A percentile compares a stretch with the other conserved stretches of the same genome.
phyloP scores from a whole-genome alignment of 1,140 invertebrate species.

The Sipha flava region DNA sequence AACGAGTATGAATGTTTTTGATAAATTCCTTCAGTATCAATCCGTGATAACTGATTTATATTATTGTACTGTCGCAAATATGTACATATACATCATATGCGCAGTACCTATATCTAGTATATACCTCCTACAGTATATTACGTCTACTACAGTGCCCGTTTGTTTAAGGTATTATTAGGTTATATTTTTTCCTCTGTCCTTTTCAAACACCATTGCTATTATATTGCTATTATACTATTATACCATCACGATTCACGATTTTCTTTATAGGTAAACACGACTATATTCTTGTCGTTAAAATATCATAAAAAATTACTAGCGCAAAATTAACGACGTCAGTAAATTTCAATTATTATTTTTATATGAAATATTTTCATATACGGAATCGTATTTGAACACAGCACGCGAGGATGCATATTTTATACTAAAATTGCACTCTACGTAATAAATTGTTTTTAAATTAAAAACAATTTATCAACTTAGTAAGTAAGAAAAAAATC shows the following conservation, averaged over 20 bases:
- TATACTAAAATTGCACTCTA: neutral
- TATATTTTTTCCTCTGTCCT: neutral
- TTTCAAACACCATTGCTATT: neutral
- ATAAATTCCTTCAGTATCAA: too few species aligned
- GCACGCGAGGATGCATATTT: neutral
- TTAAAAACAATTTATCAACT: neutral
- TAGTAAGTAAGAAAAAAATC: neutral
- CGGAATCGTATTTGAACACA: neutral
- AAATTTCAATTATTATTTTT: neutral
- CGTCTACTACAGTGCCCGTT: too few species aligned
- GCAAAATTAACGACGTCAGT: neutral
- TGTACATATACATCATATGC: neutral
- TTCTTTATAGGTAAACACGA: neutral
- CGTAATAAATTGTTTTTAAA: neutral
- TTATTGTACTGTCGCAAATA: neutral
- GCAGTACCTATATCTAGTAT: too few species aligned
- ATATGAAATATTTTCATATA: neutral
- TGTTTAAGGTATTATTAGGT: neutral
- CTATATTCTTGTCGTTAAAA: conserved; percentile 8
- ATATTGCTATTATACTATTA: neutral
- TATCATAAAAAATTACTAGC: conserved; percentile 12
- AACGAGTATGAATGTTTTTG: neutral
- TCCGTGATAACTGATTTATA: too few species aligned
- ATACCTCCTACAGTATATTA: too few species aligned
- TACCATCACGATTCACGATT: neutral